Evolutionary conservation across 2,888 invertebrate genomes (phyloP).

Genomic region (Drosophila subquinaria): DNA sequence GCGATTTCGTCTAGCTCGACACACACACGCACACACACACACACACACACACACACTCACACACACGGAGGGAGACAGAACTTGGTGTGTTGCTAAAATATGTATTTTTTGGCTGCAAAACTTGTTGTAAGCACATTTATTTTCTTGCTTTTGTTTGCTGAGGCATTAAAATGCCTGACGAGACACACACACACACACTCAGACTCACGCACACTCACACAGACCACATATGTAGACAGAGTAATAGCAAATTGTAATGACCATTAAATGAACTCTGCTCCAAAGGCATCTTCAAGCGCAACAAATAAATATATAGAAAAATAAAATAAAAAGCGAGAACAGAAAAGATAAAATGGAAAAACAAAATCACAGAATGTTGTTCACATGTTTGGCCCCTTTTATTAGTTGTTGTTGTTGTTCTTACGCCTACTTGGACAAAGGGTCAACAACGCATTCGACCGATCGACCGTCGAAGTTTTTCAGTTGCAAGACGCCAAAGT

Average conservation of each 20-base stretch:
- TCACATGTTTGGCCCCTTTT: slow-evolving; percentile 11
- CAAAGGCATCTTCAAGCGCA: slow-evolving; percentile 16
- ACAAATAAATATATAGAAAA: slow-evolving; percentile 25
- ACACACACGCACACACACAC: slow-evolving; percentile 1
- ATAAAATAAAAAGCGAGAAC: slow-evolving; percentile 2
- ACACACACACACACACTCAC: slow-evolving; percentile 7
- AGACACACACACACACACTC: slow-evolving; percentile 8
- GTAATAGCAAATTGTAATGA: slow-evolving; percentile 51
- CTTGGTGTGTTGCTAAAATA: slow-evolving; percentile 4
- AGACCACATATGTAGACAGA: background rate
- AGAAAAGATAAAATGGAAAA: slow-evolving; percentile 7
- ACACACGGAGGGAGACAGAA: background rate
- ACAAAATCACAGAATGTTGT: slow-evolving; percentile 10
- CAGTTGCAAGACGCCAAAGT: slow-evolving; percentile 8
- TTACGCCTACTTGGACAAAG: slow-evolving; percentile 62
- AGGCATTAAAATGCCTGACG: slow-evolving; percentile 17
- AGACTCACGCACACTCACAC: background rate
- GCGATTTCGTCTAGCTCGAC: background rate
- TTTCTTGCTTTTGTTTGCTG: slow-evolving; percentile 10
- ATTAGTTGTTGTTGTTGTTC: slow-evolving; percentile 22
- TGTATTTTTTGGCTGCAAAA: slow-evolving; percentile 7
- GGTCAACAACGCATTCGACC: slow-evolving; percentile 47
- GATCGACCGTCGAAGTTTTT: background rate
- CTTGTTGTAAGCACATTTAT: slow-evolving; percentile 9
- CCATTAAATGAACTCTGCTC: slow-evolving; percentile 62